Evolutionary conservation across 2,797 vertebrate genomes (phyloP).

Genomic region (Tympanoctomys barrerae): DNA sequence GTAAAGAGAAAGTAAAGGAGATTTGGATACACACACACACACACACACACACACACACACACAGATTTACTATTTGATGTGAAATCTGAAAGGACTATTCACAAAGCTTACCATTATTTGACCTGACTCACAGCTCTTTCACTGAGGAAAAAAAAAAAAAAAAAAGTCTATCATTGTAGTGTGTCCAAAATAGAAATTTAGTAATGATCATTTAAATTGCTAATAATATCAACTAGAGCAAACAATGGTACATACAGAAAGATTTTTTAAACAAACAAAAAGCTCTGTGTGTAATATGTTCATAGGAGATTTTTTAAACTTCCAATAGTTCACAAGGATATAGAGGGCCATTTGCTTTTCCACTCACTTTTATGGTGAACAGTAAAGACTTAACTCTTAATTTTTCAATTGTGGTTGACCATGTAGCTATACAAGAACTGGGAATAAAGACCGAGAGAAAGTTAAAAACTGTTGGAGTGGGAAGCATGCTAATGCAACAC

Average conservation of each 20-base stretch:
- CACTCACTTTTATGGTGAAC: not conserved
- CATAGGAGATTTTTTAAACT: not conserved
- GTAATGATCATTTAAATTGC: not conserved
- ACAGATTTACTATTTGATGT: not conserved
- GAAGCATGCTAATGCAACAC: not conserved
- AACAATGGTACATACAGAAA: not conserved
- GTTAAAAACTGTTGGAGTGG: not conserved
- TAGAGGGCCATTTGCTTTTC: not conserved
- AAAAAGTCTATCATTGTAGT: not conserved
- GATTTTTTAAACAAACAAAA: not conserved
- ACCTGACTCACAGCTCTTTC: not conserved
- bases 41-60: too few species aligned
- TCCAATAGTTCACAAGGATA: not conserved
- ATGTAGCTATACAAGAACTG: not conserved
- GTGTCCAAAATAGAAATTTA: not conserved
- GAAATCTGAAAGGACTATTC: not conserved
- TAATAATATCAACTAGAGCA: not conserved
- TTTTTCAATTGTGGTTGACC: not conserved
- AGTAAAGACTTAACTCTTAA: not conserved
- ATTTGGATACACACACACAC: not conserved
- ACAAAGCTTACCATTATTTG: not conserved
- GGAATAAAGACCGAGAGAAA: not conserved
- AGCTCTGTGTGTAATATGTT: not conserved
- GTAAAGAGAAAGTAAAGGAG: not conserved
- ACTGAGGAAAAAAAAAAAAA: not conserved